These are phyloP conservation scores for Eilema depressum DNA, from an alignment of 2,888 invertebrate genomes.

Conservation along the genomic window DNA sequence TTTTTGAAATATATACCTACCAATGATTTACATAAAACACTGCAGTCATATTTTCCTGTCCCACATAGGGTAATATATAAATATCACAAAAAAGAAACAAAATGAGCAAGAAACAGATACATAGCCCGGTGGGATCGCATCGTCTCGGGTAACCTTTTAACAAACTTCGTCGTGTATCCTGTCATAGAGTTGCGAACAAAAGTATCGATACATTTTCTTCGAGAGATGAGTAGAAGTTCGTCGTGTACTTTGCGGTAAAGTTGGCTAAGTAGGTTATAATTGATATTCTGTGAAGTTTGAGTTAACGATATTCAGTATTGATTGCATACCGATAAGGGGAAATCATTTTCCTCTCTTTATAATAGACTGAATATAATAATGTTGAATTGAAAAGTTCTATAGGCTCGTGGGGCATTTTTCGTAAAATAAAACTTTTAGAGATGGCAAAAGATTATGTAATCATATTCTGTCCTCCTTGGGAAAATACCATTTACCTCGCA, in stretches of 20 bases:
- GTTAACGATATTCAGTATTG: conserved; percentile 15
- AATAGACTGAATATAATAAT: conserved; percentile 2
- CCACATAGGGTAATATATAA: conserved; percentile 8
- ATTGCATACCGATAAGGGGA: conserved; percentile 3
- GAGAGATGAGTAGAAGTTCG: conserved; percentile 45
- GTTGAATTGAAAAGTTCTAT: no score
- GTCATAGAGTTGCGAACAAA: conserved; percentile 67
- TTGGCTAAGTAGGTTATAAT: conserved; percentile 48
- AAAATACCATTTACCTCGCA: no score
- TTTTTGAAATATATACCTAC: background rate
- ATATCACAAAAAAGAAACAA: conserved; percentile 23
- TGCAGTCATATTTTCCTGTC: conserved; percentile 15
- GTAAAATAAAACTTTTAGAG: no score
- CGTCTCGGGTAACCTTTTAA: conserved; percentile 65
- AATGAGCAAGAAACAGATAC: conserved; percentile 22
- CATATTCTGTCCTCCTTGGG: no score
- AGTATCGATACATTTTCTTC: conserved; percentile 64
- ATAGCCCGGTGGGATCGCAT: conserved; percentile 30
- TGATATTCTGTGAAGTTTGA: conserved; percentile 44
- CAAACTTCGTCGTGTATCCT: conserved; percentile 61
- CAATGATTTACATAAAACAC: background rate
- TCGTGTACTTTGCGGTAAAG: conserved; percentile 32
- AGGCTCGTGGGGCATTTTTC: no score
- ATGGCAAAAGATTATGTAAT: no score
- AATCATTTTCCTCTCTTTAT: background rate